phyloP scores from a whole-genome alignment of 1,140 invertebrate species.

The Nylanderia fulva region DNA sequence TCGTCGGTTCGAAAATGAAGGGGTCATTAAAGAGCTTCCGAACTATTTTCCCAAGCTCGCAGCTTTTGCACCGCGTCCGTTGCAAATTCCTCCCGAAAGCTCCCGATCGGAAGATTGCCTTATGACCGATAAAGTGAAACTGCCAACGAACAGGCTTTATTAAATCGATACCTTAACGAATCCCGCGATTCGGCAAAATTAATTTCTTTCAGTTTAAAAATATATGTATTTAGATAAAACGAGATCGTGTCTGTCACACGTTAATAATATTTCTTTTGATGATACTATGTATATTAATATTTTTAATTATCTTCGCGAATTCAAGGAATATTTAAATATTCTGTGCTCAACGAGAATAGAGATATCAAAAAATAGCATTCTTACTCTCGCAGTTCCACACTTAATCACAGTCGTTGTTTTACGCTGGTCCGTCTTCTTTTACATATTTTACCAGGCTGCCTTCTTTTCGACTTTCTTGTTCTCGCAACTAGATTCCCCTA shows the following conservation, averaged over 20 bases:
- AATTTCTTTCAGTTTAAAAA: background rate
- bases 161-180: constrained; percentile 60
- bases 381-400: constrained; percentile 11
- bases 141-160: constrained; percentile 51
- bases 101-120: constrained; percentile 40
- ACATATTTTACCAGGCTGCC: constrained; percentile 9
- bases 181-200: constrained; percentile 20
- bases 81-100: constrained; percentile 40
- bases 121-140: constrained; percentile 47
- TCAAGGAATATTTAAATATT: background rate
- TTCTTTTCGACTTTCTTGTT: constrained; percentile 56
- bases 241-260: background rate
- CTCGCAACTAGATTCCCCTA: constrained; percentile 23
- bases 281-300: no score
- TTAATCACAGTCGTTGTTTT: constrained; percentile 48
- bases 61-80: constrained; percentile 53
- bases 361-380: background rate
- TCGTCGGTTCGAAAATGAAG: constrained; percentile 68
- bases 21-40: constrained; percentile 70
- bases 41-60: constrained; percentile 68
- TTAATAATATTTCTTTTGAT: background rate
- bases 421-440: constrained; percentile 33
- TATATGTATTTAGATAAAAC: background rate
- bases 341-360: constrained; percentile 41
- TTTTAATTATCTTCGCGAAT: no score